Evolutionary conservation across 2,888 invertebrate species (phyloP), one percentile per base, ranked within the genome.

Genomic region (Aphidius colemani): DNA sequence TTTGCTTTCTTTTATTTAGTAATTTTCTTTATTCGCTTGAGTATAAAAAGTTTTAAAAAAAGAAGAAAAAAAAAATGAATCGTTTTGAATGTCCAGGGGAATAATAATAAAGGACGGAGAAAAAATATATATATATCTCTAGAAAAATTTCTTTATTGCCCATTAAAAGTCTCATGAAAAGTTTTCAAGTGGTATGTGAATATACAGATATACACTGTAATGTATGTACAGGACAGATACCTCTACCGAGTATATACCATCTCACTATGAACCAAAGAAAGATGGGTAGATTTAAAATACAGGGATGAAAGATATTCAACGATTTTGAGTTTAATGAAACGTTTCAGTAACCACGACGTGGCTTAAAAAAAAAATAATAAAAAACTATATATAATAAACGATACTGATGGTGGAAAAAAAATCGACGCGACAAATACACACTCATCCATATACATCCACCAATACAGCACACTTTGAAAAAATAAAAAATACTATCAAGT

Each of bases 131-230:
- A 45, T 30, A 45, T 59, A 59, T 49, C 41, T 11, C 7, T 30
- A 30, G 30, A 30, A 30, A 10, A 59, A 59, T 40, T 63, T 59
- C 59, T 59, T 63, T 63, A 63, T 63, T 63, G 55, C 63, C 63
- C 63, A 63, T 63, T 63, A 63, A 59, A 63, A 59, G 59, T 59
- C 46, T 53, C 63, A 41, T 48, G 10, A 48, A 63, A 63, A 58
- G 41, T 63, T 58, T 59, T 63, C 53, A 49, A 63, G 63, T 59
- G 49, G 40, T 41, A 55, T 18, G 41, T 11, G 44, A 11, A 9
- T 55, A 43, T 40, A 59, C 13, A 49, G 40, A 59, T 48, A 30
- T 59, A 30, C 30, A 30, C 4, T 30, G 30, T 30, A 30, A 30
- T 30, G 30, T 30, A 30, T 30, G 30, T 30, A 30, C 30, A 30